Evolutionary conservation across 2,888 invertebrate genomes (phyloP).

Genomic region (Drosophila mulleri): DNA sequence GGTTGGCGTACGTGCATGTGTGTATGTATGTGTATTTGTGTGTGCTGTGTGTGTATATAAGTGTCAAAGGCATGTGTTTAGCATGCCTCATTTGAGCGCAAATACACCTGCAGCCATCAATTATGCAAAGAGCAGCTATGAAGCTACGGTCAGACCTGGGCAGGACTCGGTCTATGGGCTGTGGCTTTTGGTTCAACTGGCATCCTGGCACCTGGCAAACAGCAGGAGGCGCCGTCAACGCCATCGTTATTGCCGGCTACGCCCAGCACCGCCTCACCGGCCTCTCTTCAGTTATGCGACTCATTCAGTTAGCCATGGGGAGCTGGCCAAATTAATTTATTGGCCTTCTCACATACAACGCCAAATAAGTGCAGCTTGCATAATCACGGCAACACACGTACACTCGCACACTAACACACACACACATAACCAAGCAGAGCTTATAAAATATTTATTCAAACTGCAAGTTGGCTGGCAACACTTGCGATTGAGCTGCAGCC

Average conservation of each 20-base stretch:
- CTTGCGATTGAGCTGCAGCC: slow-evolving; percentile 54
- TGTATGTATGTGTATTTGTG: slow-evolving; percentile 1
- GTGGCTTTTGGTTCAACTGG: slow-evolving; percentile 9
- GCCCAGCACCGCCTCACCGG: slow-evolving; percentile 35
- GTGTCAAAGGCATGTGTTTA: slow-evolving; percentile 80
- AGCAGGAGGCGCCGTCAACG: slow-evolving; percentile 46
- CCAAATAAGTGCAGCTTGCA: slow-evolving; percentile 78
- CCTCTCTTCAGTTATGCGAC: slow-evolving; percentile 29
- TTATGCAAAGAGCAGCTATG: slow-evolving; percentile 71
- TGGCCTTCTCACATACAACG: slow-evolving; percentile 70
- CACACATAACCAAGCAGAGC: slow-evolving; percentile 22
- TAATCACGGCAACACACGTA: slow-evolving; percentile 59
- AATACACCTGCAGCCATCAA: slow-evolving; percentile 82
- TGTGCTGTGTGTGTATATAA: slow-evolving; percentile 49
- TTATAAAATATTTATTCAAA: slow-evolving; percentile 77
- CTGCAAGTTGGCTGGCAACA: slow-evolving; percentile 68
- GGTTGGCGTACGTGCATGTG: slow-evolving; percentile 11
- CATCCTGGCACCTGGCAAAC: slow-evolving; percentile 12
- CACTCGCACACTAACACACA: slow-evolving; percentile 14
- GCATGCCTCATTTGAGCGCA: slow-evolving; percentile 78
- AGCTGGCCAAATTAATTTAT: slow-evolving; percentile 74
- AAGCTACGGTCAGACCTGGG: slow-evolving; percentile 2
- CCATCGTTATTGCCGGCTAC: slow-evolving; percentile 21
- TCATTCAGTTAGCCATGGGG: slow-evolving; percentile 41
- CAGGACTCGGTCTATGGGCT: neutral